Evolutionary conservation across 2,113 vertebrate species (phyloP).

Genomic region (Coracopsis vasa): DNA sequence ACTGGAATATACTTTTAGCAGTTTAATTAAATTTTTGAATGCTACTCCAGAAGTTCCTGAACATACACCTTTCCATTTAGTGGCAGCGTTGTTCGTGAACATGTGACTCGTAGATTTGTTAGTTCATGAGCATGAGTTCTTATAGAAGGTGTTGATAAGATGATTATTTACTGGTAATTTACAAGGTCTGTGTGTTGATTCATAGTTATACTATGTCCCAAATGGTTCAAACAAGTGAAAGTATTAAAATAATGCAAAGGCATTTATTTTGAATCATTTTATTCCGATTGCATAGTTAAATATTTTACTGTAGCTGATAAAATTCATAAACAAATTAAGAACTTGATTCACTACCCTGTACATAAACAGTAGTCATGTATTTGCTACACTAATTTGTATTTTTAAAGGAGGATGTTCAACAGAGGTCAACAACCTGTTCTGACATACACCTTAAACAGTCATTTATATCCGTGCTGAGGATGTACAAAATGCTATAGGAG

Average conservation of each 20-base stretch:
- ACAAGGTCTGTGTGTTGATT: background rate
- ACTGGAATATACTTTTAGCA: background rate
- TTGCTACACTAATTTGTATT: background rate
- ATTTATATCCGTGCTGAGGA: background rate
- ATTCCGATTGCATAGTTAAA: background rate
- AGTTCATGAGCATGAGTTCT: background rate
- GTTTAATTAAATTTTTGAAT: background rate
- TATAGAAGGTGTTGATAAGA: background rate
- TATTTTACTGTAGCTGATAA: background rate
- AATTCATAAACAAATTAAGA: background rate
- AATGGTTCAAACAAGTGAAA: background rate
- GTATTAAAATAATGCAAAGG: background rate
- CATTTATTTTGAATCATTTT: background rate
- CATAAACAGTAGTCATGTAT: background rate
- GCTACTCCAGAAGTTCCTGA: background rate
- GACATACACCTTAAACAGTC: background rate
- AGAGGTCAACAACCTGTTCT: background rate
- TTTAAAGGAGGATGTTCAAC: background rate
- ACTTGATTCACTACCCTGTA: background rate
- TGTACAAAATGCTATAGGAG: background rate
- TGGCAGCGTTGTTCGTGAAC: fast-evolving
- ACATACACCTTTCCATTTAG: background rate
- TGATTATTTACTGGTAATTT: background rate
- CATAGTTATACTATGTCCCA: background rate
- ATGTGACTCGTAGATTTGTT: background rate